Evolutionary conservation across 1,140 invertebrate species (phyloP), one percentile per base, ranked within the genome.

Genomic region (Drosophila watanabei): DNA sequence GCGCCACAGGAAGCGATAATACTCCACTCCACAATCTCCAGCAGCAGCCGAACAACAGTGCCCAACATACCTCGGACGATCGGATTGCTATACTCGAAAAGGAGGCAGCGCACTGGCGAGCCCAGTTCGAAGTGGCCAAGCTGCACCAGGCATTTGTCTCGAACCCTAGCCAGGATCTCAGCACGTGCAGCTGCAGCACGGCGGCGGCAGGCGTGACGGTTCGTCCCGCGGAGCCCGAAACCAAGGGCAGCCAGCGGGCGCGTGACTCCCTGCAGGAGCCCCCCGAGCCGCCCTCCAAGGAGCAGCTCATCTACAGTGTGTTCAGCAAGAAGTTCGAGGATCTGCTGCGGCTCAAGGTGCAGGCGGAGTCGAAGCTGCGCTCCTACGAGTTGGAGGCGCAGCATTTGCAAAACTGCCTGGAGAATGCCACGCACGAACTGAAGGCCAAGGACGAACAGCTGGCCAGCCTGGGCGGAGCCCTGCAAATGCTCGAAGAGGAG

Each of bases 51-150:
- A 75, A 49, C 30, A 45, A n/a, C n/a, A n/a, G 33, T 54, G 64
- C 41, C 60, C 72, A 66, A 56, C 69, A 61, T 24, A 80, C 59
- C 18, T 62, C 76, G 10, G 92, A 93, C 16, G 87, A 93, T 51
- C 91, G 91, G 20, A 84, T 93, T 61, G 68, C 79, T 2, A 37
- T 64, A 39, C 75, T 95, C 57, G 95, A 95, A 77, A 95, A 95
- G 86, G 95, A 95, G 87, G 82, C 94, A 39, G 94, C 94, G 56
- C 93, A 95, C 64, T 95, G 94, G 94, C 94, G 94, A 61, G 91
- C 94, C 2, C 94, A 95, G 75, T 95, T 94, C 82, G 94, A 95
- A 64, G 86, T 95, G 33, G 51, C 94, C 5, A 94, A 94, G 91
- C 83, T 95, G 49, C 94, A 94, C 54, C 94, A 93, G 59, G 93